A percentile compares a stretch with the other conserved stretches of the same genome.
Conservation (phyloP, 2,113 vertebrate species). For the Catharus bicknelli region DNA sequence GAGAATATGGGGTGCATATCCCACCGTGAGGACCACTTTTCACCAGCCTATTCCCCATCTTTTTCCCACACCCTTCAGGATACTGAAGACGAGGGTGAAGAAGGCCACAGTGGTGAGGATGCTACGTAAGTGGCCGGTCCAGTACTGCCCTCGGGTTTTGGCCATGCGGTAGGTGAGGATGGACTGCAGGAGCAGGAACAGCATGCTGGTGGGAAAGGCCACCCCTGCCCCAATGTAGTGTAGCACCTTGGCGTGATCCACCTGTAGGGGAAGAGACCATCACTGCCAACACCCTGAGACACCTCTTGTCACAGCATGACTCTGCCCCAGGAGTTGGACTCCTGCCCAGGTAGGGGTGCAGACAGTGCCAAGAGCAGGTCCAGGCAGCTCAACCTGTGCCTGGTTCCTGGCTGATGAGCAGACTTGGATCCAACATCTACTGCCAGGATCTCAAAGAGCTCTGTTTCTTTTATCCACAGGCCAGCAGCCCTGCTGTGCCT, state of each 20-base stretch:
- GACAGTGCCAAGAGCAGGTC: not conserved
- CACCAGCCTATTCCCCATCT: not conserved
- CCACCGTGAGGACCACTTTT: rapidly evolving
- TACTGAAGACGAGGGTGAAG: slow-evolving; percentile 85
- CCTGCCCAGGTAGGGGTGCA: not conserved
- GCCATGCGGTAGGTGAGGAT: slow-evolving; percentile 86
- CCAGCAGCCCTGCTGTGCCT: not conserved
- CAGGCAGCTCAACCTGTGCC: not conserved
- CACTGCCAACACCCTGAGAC: rapidly evolving
- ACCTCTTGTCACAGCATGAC: rapidly evolving
- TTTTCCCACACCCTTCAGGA: slow-evolving; percentile 67
- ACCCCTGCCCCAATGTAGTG: slow-evolving; percentile 87
- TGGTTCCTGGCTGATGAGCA: not conserved
- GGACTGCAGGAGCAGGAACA: slow-evolving; percentile 86
- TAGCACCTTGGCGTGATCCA: slow-evolving; percentile 85
- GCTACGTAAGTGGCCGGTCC: slow-evolving; percentile 78
- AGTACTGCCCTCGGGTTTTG: slow-evolving; percentile 80
- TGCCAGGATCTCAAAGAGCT: not conserved
- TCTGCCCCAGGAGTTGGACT: not conserved
- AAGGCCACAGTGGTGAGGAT: slow-evolving; percentile 80
- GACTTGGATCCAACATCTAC: not conserved
- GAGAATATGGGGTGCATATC: rapidly evolving
- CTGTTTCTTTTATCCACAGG: not conserved
- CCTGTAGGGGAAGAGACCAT: slow-evolving; percentile 60
- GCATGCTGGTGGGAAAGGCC: slow-evolving; percentile 87